A percentile compares a stretch with the other conserved stretches of the same genome.
Conservation (phyloP, 2,797 vertebrate species). For the Corythornis leucogaster region DNA sequence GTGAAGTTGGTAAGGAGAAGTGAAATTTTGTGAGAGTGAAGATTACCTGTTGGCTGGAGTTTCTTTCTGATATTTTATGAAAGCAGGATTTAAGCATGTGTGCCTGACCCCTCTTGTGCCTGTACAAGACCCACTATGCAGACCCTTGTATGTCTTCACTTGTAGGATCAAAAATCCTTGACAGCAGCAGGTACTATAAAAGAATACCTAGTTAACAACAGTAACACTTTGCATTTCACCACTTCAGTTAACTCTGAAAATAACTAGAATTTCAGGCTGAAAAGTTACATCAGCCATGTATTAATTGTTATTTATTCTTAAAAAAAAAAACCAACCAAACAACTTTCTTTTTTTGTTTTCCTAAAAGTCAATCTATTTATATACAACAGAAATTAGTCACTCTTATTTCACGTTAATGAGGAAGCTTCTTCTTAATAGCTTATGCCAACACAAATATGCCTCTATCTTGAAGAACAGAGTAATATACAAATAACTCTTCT, state of each 20-base stretch:
- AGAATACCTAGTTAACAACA: background rate
- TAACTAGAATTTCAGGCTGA: constrained; percentile 1
- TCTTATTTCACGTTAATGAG: constrained; percentile 30
- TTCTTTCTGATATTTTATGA: background rate
- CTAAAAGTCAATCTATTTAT: constrained; percentile 41
- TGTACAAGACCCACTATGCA: background rate
- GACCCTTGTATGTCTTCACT: background rate
- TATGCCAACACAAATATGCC: background rate
- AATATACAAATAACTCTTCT: constrained; percentile 45
- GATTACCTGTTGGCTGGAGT: background rate
- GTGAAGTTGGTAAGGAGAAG: background rate
- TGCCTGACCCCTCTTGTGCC: background rate
- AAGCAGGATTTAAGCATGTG: background rate
- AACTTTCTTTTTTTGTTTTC: background rate
- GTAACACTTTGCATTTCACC: background rate
- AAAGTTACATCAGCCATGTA: background rate
- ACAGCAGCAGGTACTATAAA: background rate
- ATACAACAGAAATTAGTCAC: background rate
- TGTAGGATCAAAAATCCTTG: background rate
- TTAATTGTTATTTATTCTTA: background rate
- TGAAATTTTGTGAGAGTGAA: background rate
- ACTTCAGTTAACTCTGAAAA: background rate
- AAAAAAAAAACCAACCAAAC: background rate
- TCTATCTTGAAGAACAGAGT: constrained; percentile 15
- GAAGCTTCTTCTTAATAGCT: background rate